Evolutionary conservation across 2,113 vertebrate genomes (phyloP), one percentile per base, ranked within the genome.

Genomic region (Albula goreensis): DNA sequence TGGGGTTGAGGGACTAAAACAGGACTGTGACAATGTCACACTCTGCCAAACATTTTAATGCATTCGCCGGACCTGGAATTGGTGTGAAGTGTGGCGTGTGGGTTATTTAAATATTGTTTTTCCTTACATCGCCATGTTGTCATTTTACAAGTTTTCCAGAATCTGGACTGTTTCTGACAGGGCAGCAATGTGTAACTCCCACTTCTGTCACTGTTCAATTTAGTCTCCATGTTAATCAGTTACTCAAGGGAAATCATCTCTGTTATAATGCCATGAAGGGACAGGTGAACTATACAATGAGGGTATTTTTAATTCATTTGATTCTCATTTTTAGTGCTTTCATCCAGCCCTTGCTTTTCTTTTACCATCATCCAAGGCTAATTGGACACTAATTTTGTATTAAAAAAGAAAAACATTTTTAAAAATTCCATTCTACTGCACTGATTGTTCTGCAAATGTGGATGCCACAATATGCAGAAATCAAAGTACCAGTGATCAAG

Each of bases 201-300:
- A 74, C 22, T 8, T 74, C 70, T 74, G n/a, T 74, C 70, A 74
- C 70, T 13, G 70, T 19, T 22, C 17, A 31, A 8, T 74, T 8
- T 74, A 10, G 5, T 74, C 70, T 31, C 70, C 25, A 31, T 74
- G 70, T 31, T 74, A 74, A 74, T 70, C 53, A 56, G 12, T 12
- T 12, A 56, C 53, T 12, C 53, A 7, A 56, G 53, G 7, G 12
- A 22, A 70, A 70, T n/a, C 4, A 74, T 19, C 22, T 31, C 4
- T 11, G 31, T 74, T 50, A 82, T 49, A 87, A 89, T 92, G 89
- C 87, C 49, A n/a, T 50, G 63, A 11, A 53, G 22, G 56, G 82
- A 48, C 85, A 83, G 80, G 81, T 70, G 57, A 78, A 82, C 31
- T 70, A 52, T 4, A 51, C 53, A 9, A 9, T 57, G 49, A 52